Base-by-base conservation (phyloP, 2,888 invertebrate species). In the Ennomos quercinarius region DNA sequence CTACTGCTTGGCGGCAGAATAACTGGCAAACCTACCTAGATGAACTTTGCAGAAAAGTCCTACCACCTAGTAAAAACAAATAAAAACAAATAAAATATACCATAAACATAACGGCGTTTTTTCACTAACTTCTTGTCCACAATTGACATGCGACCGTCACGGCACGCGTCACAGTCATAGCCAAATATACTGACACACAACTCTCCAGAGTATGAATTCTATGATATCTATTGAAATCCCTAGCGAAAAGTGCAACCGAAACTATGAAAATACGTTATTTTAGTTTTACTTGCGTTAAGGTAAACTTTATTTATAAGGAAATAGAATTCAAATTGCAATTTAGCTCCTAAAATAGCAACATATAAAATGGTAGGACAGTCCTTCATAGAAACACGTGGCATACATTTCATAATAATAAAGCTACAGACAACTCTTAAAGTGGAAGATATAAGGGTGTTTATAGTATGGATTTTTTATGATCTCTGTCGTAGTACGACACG, bases 151-250 rank as follows among this genome's bases (percentile, higher is more conserved):
- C 47, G 12, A 6, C 17, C 17, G 48, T 40, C 53, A 53, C 48
- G 44, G 49, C 66, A 66, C 59, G 57, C 47, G 61, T 38, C 62
- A 48, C 1, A 49, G 61, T 38, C 60, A 48, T 1, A 49, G 17
- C 37, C 8, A 40, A 2, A 42, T 39, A 51, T 36, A 61, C 55
- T 44, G 45, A 57, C 39, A 45, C 10, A 48, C 27, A 47, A 61
- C 43, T 62, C 62, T 66, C 62, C 13, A 39, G 63, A 61, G 58
- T 39, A 46, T 39, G 36, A 10, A 47, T 8, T 39, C 47, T 56
- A 56, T 43, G 47, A 61, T 61, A 61, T 56, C 55, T 40, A 61
- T 61, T 45, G 40, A 48, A 55, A 61, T 61, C 60, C 60, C 60
- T 13, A 51, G 55, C 36, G 60, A 35, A 55, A 47, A 52, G 39